Conservation (phyloP, 1,140 invertebrate species). For the Amphibalanus amphitrite region DNA sequence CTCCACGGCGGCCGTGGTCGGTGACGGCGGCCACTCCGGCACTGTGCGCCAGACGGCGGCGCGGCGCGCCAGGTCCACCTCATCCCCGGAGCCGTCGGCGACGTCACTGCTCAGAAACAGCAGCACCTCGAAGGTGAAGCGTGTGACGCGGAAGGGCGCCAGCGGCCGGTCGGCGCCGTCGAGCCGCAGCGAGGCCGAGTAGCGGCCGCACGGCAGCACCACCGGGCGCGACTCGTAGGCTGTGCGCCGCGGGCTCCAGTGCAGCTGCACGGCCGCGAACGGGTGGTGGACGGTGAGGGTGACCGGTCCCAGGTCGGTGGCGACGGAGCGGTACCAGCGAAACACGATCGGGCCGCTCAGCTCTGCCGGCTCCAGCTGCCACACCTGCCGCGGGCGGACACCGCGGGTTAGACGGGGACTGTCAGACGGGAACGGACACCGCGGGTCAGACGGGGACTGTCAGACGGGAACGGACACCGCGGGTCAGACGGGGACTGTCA, state of each 20-base stretch:
- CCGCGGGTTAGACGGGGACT: too few species aligned
- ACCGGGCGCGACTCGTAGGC: not conserved
- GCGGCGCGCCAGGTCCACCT: not conserved
- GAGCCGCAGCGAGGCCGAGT: not conserved
- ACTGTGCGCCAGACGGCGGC: not conserved
- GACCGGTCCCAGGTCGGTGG: not conserved
- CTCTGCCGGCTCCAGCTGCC: not conserved
- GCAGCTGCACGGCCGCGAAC: not conserved
- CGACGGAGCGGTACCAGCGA: not conserved
- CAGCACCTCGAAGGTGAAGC: not conserved
- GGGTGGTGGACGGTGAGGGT: not conserved
- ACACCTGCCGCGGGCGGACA: not conserved
- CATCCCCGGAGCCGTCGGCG: not conserved
- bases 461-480: too few species aligned
- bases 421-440: too few species aligned
- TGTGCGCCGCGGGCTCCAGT: not conserved
- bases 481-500: too few species aligned
- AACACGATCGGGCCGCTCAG: not conserved
- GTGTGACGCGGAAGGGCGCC: not conserved
- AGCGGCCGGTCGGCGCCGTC: not conserved
- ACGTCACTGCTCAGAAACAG: not conserved
- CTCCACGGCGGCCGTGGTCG: not conserved
- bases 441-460: too few species aligned
- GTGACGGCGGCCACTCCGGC: too few species aligned
- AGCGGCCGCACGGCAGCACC: not conserved